Conservation (phyloP, 2,797 vertebrate genomes). For the Lutjanus campechanus region DNA sequence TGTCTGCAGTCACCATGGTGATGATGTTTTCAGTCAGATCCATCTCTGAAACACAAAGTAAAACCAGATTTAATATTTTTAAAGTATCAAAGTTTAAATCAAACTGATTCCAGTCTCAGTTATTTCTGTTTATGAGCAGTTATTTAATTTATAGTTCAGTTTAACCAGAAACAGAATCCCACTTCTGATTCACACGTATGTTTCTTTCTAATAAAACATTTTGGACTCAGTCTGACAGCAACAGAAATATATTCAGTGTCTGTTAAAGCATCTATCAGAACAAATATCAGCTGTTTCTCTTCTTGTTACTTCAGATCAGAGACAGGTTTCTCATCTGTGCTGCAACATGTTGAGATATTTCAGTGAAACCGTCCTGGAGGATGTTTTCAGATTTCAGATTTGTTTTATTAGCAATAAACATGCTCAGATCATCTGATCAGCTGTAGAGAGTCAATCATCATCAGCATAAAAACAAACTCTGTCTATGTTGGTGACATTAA, state of each 20-base stretch:
- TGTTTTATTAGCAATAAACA: neutral
- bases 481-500: neutral
- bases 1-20: conserved; percentile 62
- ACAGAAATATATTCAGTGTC: neutral
- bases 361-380: neutral
- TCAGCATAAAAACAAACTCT: neutral
- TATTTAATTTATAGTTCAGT: neutral
- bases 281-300: neutral
- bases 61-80: neutral
- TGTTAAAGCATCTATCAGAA: neutral
- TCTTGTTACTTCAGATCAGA: too few species aligned
- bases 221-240: neutral
- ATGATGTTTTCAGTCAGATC: conserved; percentile 72
- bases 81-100: neutral
- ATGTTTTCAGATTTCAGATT: neutral
- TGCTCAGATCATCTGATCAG: neutral
- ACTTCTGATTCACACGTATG: too few species aligned
- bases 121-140: neutral
- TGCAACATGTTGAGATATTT: too few species aligned
- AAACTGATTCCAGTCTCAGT: neutral
- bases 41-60: conserved; percentile 61
- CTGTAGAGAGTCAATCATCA: neutral
- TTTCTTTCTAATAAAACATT: too few species aligned
- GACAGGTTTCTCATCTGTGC: too few species aligned
- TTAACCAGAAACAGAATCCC: too few species aligned